A percentile compares a stretch with the other conserved stretches of the same genome.
These are phyloP conservation scores for Mormyrus iriodes DNA, from an alignment of 2,113 vertebrate species.

Conservation along the genomic window DNA sequence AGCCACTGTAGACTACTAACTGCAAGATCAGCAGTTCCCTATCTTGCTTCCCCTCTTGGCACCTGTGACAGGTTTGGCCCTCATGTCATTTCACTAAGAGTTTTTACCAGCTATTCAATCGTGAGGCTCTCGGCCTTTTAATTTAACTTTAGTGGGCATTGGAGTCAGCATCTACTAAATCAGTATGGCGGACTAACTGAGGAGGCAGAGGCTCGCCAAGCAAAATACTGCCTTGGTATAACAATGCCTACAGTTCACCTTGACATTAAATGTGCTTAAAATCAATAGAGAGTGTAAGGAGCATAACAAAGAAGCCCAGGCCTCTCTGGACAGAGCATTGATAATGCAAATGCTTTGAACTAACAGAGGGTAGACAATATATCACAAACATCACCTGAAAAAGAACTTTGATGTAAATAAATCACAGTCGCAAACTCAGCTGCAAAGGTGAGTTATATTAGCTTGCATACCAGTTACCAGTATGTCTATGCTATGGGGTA, in stretches of 20 bases:
- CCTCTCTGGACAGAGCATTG: constrained; percentile 28
- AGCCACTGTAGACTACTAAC: neutral
- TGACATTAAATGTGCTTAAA: constrained; percentile 50
- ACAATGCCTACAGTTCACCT: constrained; percentile 41
- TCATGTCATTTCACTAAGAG: constrained; percentile 21
- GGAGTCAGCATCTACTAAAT: constrained; percentile 36
- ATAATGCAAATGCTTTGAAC: neutral
- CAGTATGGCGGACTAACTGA: constrained; percentile 20
- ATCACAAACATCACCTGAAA: neutral
- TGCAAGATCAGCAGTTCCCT: constrained; percentile 37
- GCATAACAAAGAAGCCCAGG: constrained; percentile 34
- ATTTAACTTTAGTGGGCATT: constrained; percentile 34
- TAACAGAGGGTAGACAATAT: neutral
- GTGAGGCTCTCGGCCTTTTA: constrained; percentile 14
- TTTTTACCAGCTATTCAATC: constrained; percentile 31
- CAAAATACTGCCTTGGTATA: constrained; percentile 25
- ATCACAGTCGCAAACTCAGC: neutral
- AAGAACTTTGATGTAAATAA: neutral
- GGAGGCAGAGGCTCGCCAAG: constrained; percentile 19
- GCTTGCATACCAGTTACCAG: neutral
- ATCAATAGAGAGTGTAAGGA: constrained; percentile 50
- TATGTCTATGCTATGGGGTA: neutral
- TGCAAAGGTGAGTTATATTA: neutral
- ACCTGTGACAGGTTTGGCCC: neutral
- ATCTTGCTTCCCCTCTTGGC: neutral